Base-by-base conservation (phyloP, 2,888 invertebrate species). In the Meliscaeva auricollis region DNA sequence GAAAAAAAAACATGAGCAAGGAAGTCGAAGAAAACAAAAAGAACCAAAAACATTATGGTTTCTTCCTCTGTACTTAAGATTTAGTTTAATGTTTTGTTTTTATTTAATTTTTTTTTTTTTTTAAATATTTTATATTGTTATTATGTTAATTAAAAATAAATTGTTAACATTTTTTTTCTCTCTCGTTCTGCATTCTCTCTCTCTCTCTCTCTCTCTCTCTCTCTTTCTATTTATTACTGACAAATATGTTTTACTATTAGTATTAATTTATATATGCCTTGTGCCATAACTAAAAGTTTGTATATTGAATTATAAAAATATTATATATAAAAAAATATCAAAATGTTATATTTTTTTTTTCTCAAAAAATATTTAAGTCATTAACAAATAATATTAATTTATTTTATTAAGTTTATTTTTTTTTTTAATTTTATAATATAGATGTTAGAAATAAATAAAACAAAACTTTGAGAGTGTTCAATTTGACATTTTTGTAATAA, bases 331-430 rank as follows among this genome's bases (percentile, higher is more conserved):
- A 9, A 64, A 46, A 3, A 3, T 44, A 46, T 41, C n/a, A 41
- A 46, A 30, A 26, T 62, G 0, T 26, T 22, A 20, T 22, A 11
- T 58, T 50, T n/a, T n/a, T 35, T 38, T 73, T 38, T 76, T 11
- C 17, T 9, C n/a, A 8, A 60, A 75, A 87, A 74, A 66, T 79
- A 70, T 38, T 80, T 80, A 87, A 87, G 87, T 87, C 87, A 87
- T 82, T 87, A 87, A 87, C 87, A 81, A n/a, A 56, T 87, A 79
- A 73, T 56, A 68, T 50, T 87, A 80, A 87, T 78, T 87, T 87
- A 87, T 87, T 87, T 73, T 26, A 79, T 78, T 62, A 68, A 46
- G 13, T 32, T 46, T 20, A 22, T 35, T 77, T 68, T 46, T 35
- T 77, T 68, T 46, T 41, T 60, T 58, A 30, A 52, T 68, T 35